Conservation (phyloP, 2,113 vertebrate species). For the Rhinoptilus africanus region DNA sequence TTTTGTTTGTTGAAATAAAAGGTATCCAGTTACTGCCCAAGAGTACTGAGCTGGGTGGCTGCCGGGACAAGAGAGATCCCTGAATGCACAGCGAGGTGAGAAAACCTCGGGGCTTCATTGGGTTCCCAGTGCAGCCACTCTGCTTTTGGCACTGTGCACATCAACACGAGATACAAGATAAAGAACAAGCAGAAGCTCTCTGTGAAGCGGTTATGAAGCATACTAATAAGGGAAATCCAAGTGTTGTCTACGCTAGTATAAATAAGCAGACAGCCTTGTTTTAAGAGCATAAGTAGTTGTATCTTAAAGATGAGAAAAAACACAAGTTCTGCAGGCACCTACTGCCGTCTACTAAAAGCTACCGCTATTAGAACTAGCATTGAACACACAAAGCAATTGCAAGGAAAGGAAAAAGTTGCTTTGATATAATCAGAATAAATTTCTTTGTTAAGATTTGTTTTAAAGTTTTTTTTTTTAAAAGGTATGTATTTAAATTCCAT, state of each 20-base stretch:
- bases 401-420: conserved; percentile 98
- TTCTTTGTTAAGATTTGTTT: conserved; percentile 93
- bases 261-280: conserved; percentile 92
- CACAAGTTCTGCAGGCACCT: conserved; percentile 98
- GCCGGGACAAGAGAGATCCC: conserved; percentile 77
- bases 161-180: conserved; percentile 99
- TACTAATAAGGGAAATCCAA: conserved; percentile 98
- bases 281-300: conserved; percentile 94
- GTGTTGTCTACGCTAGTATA: conserved; percentile 91
- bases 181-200: conserved; percentile 99
- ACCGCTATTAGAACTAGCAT: conserved; percentile 99
- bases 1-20: conserved; percentile 93
- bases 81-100: conserved; percentile 73
- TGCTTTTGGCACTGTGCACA: conserved; percentile 98
- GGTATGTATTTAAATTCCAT: conserved; percentile 92
- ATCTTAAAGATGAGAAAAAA: conserved; percentile 97
- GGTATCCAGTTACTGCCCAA: conserved; percentile 86
- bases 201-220: conserved; percentile 97
- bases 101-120: conserved; percentile 68
- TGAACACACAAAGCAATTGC: conserved; percentile 99
- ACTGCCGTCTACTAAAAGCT: conserved; percentile 99
- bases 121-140: conserved; percentile 77
- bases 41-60: conserved; percentile 88
- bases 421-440: conserved; percentile 99
- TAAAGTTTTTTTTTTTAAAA: conserved; percentile 95